These are phyloP conservation scores for Aromia moschata DNA, from an alignment of 2,888 invertebrate genomes.

Conservation along the genomic window DNA sequence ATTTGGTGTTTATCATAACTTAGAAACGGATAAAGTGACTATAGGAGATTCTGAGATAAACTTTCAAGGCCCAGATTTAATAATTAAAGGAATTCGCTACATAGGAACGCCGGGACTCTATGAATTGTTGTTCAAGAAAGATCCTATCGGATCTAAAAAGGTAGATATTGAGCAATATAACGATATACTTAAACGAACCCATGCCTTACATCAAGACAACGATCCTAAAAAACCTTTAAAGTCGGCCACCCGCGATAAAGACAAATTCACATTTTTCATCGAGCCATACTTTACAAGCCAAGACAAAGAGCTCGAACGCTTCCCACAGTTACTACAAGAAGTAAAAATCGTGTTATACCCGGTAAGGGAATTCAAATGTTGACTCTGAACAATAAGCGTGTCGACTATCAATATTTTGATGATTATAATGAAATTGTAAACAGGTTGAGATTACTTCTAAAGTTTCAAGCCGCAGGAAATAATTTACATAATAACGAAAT, in stretches of 20 bases:
- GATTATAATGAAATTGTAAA: slow-evolving; percentile 46
- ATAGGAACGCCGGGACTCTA: neutral
- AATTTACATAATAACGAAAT: slow-evolving; percentile 50
- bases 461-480: slow-evolving; percentile 47
- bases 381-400: neutral
- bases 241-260: neutral
- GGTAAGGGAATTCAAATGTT: slow-evolving; percentile 8
- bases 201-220: neutral
- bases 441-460: slow-evolving; percentile 45
- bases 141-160: neutral
- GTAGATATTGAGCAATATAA: neutral
- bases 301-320: neutral
- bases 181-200: neutral
- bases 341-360: neutral
- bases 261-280: neutral
- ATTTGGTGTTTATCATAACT: neutral
- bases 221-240: neutral
- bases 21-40: neutral
- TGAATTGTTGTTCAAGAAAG: neutral
- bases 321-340: neutral
- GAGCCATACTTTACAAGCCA: neutral
- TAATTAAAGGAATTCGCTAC: neutral
- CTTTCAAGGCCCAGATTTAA: neutral
- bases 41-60: neutral
- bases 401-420: slow-evolving; percentile 31